These are phyloP conservation scores for Myiozetetes cayanensis DNA, from an alignment of 2,113 vertebrate genomes.

Conservation along the genomic window DNA sequence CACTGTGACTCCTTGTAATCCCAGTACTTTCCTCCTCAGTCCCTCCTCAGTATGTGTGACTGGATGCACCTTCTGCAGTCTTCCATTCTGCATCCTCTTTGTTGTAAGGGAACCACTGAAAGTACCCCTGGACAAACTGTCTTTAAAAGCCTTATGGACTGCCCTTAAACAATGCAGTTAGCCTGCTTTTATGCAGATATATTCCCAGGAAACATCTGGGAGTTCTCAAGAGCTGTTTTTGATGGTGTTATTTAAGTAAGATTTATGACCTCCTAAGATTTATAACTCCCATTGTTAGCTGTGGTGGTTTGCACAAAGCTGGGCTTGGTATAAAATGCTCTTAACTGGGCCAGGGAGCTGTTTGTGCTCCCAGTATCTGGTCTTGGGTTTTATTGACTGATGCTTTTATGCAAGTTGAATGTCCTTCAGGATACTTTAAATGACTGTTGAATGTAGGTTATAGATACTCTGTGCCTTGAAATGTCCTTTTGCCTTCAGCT, in stretches of 20 bases:
- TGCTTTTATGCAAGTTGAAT: neutral
- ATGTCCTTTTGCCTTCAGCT: neutral
- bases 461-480: slow-evolving; percentile 22
- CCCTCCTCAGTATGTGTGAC: neutral
- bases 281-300: neutral
- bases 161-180: neutral
- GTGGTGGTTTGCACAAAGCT: neutral
- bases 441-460: neutral
- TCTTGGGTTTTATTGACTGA: neutral
- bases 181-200: neutral
- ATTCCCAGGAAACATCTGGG: neutral
- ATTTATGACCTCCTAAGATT: neutral
- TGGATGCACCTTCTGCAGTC: neutral
- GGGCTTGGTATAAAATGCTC: neutral
- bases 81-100: neutral
- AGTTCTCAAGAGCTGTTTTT: neutral
- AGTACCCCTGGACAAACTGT: neutral
- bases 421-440: neutral
- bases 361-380: neutral
- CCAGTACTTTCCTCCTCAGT: neutral
- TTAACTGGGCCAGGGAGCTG: neutral
- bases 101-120: neutral
- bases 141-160: neutral
- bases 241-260: neutral
- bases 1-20: neutral